Conservation (phyloP, 2,797 vertebrate genomes). For the Parauchenoglanis ngamensis region DNA sequence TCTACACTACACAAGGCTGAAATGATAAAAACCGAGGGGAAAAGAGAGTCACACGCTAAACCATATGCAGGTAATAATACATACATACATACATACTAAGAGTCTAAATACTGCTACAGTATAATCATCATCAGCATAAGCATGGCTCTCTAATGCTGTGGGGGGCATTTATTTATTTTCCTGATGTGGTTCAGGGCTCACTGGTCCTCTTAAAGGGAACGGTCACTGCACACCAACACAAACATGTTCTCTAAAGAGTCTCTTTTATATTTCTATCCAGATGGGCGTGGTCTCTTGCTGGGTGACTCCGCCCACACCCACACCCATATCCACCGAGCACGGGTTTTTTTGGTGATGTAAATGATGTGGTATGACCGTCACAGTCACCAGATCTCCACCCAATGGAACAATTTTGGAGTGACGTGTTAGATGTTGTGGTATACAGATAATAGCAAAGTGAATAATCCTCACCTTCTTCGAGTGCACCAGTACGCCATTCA, state of each 20-base stretch:
- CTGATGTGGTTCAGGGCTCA: background rate
- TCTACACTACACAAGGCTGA: background rate
- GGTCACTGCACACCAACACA: background rate
- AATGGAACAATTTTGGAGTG: background rate
- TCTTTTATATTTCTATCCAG: no score
- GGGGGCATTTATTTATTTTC: no score
- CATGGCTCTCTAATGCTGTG: no score
- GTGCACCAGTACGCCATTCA: constrained; percentile 61
- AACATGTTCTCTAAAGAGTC: background rate
- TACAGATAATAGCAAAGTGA: background rate
- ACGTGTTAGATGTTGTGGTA: background rate
- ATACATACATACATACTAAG: no score
- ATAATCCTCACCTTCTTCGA: constrained; percentile 61
- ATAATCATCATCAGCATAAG: no score
- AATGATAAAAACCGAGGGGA: background rate
- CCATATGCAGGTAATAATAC: no score
- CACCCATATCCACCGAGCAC: background rate
- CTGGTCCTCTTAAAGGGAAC: background rate
- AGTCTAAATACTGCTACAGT: no score
- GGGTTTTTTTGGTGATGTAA: background rate
- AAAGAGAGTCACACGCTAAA: background rate
- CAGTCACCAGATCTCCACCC: background rate
- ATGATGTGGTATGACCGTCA: background rate
- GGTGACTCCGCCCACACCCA: background rate
- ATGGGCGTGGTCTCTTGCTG: background rate